A percentile compares a stretch with the other conserved stretches of the same genome.
Conservation (phyloP, 2,797 vertebrate genomes). For the Hozukius guyotensis region DNA sequence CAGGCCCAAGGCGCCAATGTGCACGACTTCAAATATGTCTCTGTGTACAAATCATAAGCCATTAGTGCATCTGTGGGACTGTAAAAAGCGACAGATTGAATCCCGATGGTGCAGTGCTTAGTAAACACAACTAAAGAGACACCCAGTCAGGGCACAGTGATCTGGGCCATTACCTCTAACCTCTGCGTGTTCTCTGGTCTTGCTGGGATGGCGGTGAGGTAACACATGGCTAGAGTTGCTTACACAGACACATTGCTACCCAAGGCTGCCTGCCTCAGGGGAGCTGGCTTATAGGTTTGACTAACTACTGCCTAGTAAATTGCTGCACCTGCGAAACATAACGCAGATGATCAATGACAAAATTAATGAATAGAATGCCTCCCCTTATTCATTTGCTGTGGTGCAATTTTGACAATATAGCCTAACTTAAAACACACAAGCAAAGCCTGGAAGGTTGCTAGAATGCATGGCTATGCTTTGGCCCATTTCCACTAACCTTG, state of each 20-base stretch:
- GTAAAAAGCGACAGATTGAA: slow-evolving; percentile 62
- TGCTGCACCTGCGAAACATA: slow-evolving; percentile 35
- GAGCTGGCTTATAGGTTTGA: slow-evolving; percentile 41
- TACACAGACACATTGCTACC: slow-evolving; percentile 47
- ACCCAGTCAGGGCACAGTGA: slow-evolving; percentile 50
- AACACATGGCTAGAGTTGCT: slow-evolving; percentile 65
- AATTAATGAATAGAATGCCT: slow-evolving; percentile 2
- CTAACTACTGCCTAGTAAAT: slow-evolving; percentile 37
- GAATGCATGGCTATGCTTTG: background rate
- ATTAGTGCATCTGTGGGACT: slow-evolving; percentile 53
- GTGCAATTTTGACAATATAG: background rate
- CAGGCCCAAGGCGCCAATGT: background rate
- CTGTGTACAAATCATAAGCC: slow-evolving; percentile 43
- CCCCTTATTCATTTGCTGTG: background rate
- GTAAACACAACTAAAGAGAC: slow-evolving; percentile 70
- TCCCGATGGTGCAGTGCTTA: slow-evolving; percentile 64
- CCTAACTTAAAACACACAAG: background rate
- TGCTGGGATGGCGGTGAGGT: slow-evolving; percentile 34
- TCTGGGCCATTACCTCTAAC: slow-evolving; percentile 72
- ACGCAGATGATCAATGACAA: slow-evolving; percentile 27
- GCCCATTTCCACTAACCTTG: slow-evolving; percentile 40
- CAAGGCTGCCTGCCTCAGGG: slow-evolving; percentile 20
- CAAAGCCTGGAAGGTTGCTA: slow-evolving; percentile 3
- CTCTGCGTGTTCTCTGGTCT: slow-evolving; percentile 58
- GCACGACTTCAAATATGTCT: slow-evolving; percentile 29